Evolutionary conservation across 1,140 invertebrate species (phyloP), one percentile per base, ranked within the genome.

Genomic region (Brachionus rotundiformis): DNA sequence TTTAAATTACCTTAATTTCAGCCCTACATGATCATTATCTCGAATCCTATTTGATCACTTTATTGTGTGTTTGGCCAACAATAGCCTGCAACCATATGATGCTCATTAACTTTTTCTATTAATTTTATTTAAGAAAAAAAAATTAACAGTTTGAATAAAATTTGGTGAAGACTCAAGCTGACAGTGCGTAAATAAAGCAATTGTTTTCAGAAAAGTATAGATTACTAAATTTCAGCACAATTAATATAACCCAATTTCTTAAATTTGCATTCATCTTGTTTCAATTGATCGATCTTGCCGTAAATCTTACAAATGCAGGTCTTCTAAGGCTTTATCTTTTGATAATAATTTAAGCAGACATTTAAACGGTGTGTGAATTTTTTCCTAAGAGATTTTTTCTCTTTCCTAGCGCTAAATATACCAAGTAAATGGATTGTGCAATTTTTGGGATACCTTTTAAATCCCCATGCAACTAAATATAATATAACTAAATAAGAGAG

Each of bases 141-240:
- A 68, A 23, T 68, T 68, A 68, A 68, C 63, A 68, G 63, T 68
- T 68, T 68, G 63, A 68, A 68, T 36, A 54, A 54, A 54, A 54
- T 16, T 54, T 54, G 47, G 16, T 68, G 16, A 33, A 68, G 31
- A 68, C 63, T 68, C 63, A 68, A 68, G 63, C 63, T 68, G 63
- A 68, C 63, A 54, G 47, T 54, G 47, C 44, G 44, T 19, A 19
- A 19, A 36, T 36, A 68, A 36, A 68, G 16, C 16, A 68, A 33
- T 68, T 36, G 63, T 68, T 68, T 36, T 68, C 29, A 68, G 33
- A 31, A 68, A 0, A 54, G 47, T 54, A 54, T 54, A 54, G 47
- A 54, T 54, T 54, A 54, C 47, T 68, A 1, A 63, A 16, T 68
- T 68, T 68, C 63, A 68, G 36, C 63, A 68, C 29, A 68, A 68